phyloP scores from a whole-genome alignment of 2,888 invertebrate species.

The Meliscaeva auricollis region DNA sequence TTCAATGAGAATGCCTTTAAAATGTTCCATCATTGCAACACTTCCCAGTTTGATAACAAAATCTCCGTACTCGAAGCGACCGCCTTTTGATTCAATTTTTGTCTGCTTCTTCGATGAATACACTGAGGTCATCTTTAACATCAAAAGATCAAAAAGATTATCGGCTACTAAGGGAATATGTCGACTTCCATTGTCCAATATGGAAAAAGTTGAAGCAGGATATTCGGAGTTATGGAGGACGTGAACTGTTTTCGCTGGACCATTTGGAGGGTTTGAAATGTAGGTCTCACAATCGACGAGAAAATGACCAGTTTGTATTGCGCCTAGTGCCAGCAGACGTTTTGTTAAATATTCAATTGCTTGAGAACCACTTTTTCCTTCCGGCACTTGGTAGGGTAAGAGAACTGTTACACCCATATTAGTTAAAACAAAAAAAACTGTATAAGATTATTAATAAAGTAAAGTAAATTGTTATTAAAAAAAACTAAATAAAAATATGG shows the following conservation, averaged over 20 bases:
- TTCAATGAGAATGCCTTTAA: constrained; percentile 97
- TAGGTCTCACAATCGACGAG: constrained; percentile 98
- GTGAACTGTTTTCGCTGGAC: constrained; percentile 92
- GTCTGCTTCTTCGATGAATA: constrained; percentile 96
- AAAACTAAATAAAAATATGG: too few species aligned
- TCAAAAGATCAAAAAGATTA: constrained; percentile 94
- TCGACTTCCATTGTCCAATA: constrained; percentile 94
- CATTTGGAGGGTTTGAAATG: constrained; percentile 88
- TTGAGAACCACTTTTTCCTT: constrained; percentile 95
- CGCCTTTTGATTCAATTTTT: constrained; percentile 94
- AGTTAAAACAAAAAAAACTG: background rate
- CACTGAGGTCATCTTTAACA: constrained; percentile 94
- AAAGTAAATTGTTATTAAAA: too few species aligned
- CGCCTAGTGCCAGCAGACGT: constrained; percentile 93
- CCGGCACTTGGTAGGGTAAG: constrained; percentile 94
- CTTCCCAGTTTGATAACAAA: constrained; percentile 97
- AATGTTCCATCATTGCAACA: constrained; percentile 95
- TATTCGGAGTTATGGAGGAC: constrained; percentile 98
- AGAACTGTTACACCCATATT: constrained; percentile 85
- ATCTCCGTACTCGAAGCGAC: constrained; percentile 94
- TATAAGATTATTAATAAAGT: too few species aligned
- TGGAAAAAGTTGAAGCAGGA: constrained; percentile 96
- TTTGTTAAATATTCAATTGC: constrained; percentile 94
- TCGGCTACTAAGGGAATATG: constrained; percentile 95
- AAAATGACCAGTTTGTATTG: constrained; percentile 94